phyloP scores from a whole-genome alignment of 1,140 invertebrate genomes.

The Drosophila athabasca region DNA sequence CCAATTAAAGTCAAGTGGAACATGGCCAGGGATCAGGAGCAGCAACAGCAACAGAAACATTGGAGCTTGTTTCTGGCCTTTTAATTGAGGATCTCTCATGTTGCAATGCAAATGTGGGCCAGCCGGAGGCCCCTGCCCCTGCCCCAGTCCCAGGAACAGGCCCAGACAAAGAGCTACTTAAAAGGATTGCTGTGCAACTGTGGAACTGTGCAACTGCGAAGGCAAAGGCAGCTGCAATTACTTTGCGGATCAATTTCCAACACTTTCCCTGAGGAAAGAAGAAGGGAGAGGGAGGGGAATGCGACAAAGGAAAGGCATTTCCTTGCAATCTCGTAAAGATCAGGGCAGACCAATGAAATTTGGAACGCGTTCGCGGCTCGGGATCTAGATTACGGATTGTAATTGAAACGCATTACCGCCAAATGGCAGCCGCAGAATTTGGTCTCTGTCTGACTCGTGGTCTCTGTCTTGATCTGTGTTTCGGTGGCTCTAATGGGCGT shows the following conservation, averaged over 20 bases:
- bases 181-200: conserved; percentile 40
- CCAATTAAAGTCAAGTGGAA: conserved; percentile 79
- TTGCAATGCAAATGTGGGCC: conserved; percentile 69
- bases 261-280: conserved; percentile 66
- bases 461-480: conserved; percentile 17
- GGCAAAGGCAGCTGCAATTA: conserved; percentile 52
- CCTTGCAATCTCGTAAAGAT: conserved; percentile 43
- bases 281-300: not conserved
- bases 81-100: conserved; percentile 72
- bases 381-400: conserved; percentile 35
- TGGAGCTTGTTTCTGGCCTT: conserved; percentile 51
- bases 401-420: conserved; percentile 75
- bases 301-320: conserved; percentile 28
- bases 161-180: conserved; percentile 42
- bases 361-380: conserved; percentile 38
- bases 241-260: conserved; percentile 62
- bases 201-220: not conserved
- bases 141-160: not conserved
- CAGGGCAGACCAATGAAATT: conserved; percentile 67
- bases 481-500: conserved; percentile 63
- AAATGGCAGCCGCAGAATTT: conserved; percentile 54
- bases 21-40: conserved; percentile 59
- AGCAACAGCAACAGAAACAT: conserved; percentile 10
- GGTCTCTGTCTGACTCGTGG: conserved; percentile 33
- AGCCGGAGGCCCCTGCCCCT: conserved; percentile 17